Evolutionary conservation across 2,113 vertebrate species (phyloP), one percentile per base, ranked within the genome.

Genomic region (Pomatorhinus ruficollis): DNA sequence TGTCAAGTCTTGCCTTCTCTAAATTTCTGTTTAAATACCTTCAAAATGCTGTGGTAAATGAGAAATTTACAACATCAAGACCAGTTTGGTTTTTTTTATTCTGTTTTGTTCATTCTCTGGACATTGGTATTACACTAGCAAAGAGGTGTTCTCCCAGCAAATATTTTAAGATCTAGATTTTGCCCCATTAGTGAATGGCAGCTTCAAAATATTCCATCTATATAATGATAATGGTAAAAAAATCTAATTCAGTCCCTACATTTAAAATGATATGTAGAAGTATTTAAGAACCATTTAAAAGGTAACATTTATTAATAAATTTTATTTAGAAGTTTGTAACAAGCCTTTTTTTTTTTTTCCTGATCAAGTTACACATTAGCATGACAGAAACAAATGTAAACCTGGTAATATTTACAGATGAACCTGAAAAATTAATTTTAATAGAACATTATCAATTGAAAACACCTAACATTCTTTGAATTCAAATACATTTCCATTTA

Each of bases 261-360:
- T 65, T 89, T 65, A 44, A 78, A 81, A 53, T 39, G 0, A 18
- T 25, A 6, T 15, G 2, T n/a, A n/a, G 10, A 78, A 42, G 3
- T n/a, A 45, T 57, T 75, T 49, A 6, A 81, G 39, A 80, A 25
- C 21, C 19, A 7, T 21, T 19, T 23, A 42, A 81, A 81, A 57
- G 3, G 2, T 37, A 57, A 12, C 6, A 45, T 7, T 25, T 3
- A 0, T 33, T 31, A 22, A 2, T 30, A 22, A 6, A 37, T 37
- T 70, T 72, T 53, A 45, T 15, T 45, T 83, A 25, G 83, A 72
- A 35, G 2, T n/a, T 82, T 78, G n/a, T 37, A 49, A 66, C 1
- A 81, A 64, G 15, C 0, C 4, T 0, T 6, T 2, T 0, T 6
- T 2, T 4, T 42, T 66, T 40, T 33, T 53, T 78, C 17, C 16